Evolutionary conservation across 2,113 vertebrate species (phyloP).

Genomic region (Syrmaticus mikado): DNA sequence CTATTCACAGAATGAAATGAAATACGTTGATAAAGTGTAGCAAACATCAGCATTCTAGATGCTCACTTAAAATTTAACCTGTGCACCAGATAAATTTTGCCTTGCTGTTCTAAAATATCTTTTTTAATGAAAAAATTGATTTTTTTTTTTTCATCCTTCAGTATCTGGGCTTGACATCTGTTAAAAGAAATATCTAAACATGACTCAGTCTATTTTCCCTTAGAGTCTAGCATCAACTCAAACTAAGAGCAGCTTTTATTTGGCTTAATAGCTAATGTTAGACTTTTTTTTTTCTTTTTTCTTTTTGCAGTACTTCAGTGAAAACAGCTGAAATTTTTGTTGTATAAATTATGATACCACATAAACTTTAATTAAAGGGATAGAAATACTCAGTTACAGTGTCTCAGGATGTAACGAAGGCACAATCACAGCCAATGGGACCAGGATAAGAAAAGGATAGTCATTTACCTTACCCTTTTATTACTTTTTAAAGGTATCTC

Average conservation of each 20-base stretch:
- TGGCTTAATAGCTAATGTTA: conserved; percentile 39
- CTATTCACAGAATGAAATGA: neutral
- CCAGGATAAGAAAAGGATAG: neutral
- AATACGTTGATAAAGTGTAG: neutral
- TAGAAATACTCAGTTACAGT: neutral
- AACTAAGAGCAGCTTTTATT: conserved; percentile 28
- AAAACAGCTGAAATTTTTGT: conserved; percentile 29
- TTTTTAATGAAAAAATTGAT: neutral
- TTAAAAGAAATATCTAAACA: conserved; percentile 43
- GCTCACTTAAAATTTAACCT: neutral
- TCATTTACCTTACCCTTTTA: neutral
- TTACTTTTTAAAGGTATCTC: neutral
- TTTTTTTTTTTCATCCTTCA: conserved; percentile 2
- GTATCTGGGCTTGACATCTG: neutral
- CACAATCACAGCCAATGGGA: neutral
- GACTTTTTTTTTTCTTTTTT: neutral
- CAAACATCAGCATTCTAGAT: neutral
- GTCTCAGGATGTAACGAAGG: neutral
- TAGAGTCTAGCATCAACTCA: conserved; percentile 17
- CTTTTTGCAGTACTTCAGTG: conserved; percentile 5
- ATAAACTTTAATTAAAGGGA: conserved; percentile 10
- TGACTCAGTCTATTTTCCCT: conserved; percentile 51
- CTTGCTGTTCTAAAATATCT: neutral
- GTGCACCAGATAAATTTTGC: neutral
- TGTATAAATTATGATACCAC: neutral